Base-by-base conservation (phyloP, 2,888 invertebrate species). In the Sphecodes monilicornis region DNA sequence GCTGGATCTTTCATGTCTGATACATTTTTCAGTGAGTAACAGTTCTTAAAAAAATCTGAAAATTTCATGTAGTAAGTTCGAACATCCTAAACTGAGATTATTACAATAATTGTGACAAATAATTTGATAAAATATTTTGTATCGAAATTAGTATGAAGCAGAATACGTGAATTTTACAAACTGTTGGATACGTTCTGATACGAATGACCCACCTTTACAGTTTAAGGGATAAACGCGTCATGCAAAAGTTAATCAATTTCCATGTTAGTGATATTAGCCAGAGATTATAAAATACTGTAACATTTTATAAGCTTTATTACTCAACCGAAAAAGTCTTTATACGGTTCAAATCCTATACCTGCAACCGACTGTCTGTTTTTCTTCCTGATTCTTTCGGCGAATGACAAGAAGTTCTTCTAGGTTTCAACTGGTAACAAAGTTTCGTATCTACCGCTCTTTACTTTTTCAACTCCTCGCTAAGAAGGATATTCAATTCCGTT, bases 401-500 rank as follows among this genome's bases (percentile, higher is more conserved):
- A 46, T 32, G 29, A 5, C 3, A 0, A 10, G 16, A 36, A 54
- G 32, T 80, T 75, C 64, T 43, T 64, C 50, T 11, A 54, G 60
- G 46, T 43, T 46, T 26, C 26, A 70, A 54, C n/a, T 3, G 39
- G 26, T 18, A 6, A 26, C 32, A 74, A 70, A 74, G 36, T 75
- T 80, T 80, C 50, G 18, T 46, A 64, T 68, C 39, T 43, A 46
- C 57, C 50, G 26, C 43, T 57, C 41, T n/a, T 39, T 32, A 50
- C 36, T 80, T 80, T 41, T 57, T 68, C 75, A 43, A 54, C 43
- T 16, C 10, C 13, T 11, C 64, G 26, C 43, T 57, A 26, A n/a
- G 50, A 75, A 70, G 57, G 82, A 66, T 75, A 80, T 71, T 76
- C 71, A 75, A 81, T 80, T 75, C 36, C 36, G 26, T 68, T 68